phyloP scores from a whole-genome alignment of 2,888 invertebrate species.

The Mythimna albipuncta region DNA sequence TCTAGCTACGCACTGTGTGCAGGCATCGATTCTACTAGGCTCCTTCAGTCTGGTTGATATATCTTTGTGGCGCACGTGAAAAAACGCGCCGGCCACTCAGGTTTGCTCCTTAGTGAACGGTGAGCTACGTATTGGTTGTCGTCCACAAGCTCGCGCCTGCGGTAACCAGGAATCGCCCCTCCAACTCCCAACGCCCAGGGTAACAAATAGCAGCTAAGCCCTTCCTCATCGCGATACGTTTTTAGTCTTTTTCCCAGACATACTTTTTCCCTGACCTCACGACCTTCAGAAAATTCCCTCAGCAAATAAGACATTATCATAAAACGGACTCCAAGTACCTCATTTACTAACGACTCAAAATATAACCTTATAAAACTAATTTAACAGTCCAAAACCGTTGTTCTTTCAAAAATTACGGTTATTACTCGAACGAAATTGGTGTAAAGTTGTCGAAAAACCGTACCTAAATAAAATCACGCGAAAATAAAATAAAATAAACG shows the following conservation, averaged over 20 bases:
- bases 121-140: too few relatives aligned
- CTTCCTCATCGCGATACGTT: not conserved
- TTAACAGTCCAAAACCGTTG: constrained; percentile 61
- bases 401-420: constrained; percentile 66
- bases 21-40: too few relatives aligned
- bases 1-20: too few relatives aligned
- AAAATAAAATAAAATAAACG: constrained; percentile 81
- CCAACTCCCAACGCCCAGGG: too few relatives aligned
- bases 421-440: constrained; percentile 67
- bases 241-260: not conserved
- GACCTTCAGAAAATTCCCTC: constrained; percentile 12
- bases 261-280: not conserved
- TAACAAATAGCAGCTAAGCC: too few relatives aligned
- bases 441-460: constrained; percentile 71
- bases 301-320: constrained; percentile 60
- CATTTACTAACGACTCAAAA: constrained; percentile 51
- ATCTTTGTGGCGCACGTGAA: too few relatives aligned
- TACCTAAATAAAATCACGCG: constrained; percentile 77
- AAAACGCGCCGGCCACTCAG: too few relatives aligned
- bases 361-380: constrained; percentile 62
- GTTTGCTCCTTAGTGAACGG: too few relatives aligned
- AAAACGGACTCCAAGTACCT: constrained; percentile 38
- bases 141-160: too few relatives aligned
- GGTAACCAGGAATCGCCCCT: too few relatives aligned
- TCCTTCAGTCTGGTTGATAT: too few relatives aligned